phyloP scores from a whole-genome alignment of 2,888 invertebrate genomes.

The Bombylius discolor region DNA sequence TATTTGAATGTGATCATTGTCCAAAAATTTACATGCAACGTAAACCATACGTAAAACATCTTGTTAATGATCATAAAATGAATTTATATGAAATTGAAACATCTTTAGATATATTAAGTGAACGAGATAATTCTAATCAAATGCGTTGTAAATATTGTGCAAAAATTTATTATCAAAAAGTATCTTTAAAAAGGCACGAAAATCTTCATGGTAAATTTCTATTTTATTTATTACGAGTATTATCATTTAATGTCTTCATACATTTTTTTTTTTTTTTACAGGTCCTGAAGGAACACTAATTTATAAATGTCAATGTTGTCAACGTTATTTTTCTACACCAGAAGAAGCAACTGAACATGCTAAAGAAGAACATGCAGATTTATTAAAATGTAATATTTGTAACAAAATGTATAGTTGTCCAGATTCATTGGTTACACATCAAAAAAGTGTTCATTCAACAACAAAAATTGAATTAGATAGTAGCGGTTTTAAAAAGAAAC shows the following conservation, averaged over 20 bases:
- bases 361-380: slow-evolving; percentile 29
- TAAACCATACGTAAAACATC: slow-evolving; percentile 30
- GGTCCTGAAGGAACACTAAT: slow-evolving; percentile 26
- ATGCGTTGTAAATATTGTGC: slow-evolving; percentile 30
- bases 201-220: slow-evolving; percentile 24
- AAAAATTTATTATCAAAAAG: slow-evolving; percentile 28
- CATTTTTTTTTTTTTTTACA: not conserved
- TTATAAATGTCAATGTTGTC: slow-evolving; percentile 37
- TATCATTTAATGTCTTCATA: not conserved
- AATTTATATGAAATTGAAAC: slow-evolving; percentile 19
- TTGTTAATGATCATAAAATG: slow-evolving; percentile 26
- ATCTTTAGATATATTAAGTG: not conserved
- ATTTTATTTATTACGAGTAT: not conserved
- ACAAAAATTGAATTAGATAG: slow-evolving; percentile 16
- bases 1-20: slow-evolving; percentile 27
- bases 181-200: slow-evolving; percentile 27
- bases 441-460: slow-evolving; percentile 22
- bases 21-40: slow-evolving; percentile 32
- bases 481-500: slow-evolving; percentile 23
- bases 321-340: slow-evolving; percentile 30
- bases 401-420: slow-evolving; percentile 36
- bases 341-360: slow-evolving; percentile 36
- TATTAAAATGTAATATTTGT: slow-evolving; percentile 37
- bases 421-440: slow-evolving; percentile 36
- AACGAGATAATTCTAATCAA: slow-evolving; percentile 12